phyloP scores from a whole-genome alignment of 2,888 invertebrate species.

The Melolontha melolontha region DNA sequence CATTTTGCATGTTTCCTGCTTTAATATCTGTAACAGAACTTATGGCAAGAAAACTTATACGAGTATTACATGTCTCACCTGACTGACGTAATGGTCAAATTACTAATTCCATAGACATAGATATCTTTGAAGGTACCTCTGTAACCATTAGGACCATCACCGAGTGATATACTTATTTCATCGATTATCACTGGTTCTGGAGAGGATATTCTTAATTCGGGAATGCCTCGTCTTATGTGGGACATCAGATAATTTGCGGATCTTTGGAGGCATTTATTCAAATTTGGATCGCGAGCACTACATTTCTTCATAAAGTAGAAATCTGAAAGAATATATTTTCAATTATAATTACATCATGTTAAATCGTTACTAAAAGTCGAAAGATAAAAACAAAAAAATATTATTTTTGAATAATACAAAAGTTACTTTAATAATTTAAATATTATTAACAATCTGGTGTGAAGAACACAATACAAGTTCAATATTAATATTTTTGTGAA shows the following conservation, averaged over 20 bases:
- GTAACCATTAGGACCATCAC: constrained; percentile 86
- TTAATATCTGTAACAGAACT: too few relatives aligned
- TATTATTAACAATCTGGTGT: too few relatives aligned
- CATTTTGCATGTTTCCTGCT: too few relatives aligned
- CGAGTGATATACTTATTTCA: constrained; percentile 83
- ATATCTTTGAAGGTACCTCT: constrained; percentile 84
- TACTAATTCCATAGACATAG: constrained; percentile 83
- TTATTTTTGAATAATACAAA: too few relatives aligned
- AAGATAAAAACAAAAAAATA: too few relatives aligned
- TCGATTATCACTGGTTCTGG: constrained; percentile 87
- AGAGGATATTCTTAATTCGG: constrained; percentile 77
- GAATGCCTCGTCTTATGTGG: constrained; percentile 79
- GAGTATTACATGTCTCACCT: too few relatives aligned
- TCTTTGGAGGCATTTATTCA: constrained; percentile 79
- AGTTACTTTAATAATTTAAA: too few relatives aligned
- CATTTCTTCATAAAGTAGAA: constrained; percentile 80
- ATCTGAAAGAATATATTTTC: constrained; percentile 68
- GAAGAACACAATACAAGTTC: too few relatives aligned
- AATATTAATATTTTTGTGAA: too few relatives aligned
- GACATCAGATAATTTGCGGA: constrained; percentile 81
- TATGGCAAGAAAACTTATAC: too few relatives aligned
- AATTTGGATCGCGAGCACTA: constrained; percentile 75
- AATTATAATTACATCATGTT: background rate
- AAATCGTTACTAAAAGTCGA: too few relatives aligned
- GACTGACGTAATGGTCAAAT: constrained; percentile 82